phyloP scores from a whole-genome alignment of 2,113 vertebrate species.

The Aepyceros melampus region DNA sequence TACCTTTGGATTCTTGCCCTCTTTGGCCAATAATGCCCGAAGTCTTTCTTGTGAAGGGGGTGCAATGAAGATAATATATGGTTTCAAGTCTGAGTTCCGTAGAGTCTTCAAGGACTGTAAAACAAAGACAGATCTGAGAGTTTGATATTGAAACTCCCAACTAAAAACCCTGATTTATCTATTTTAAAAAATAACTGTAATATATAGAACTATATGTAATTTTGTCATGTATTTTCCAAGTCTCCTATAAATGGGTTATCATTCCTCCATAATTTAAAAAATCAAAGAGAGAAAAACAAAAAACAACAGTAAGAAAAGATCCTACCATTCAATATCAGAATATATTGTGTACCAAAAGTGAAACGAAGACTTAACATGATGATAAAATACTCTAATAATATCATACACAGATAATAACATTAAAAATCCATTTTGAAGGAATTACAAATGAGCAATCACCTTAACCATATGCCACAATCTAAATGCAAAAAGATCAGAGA shows the following conservation, averaged over 20 bases:
- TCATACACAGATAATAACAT: neutral
- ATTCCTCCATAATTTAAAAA: neutral
- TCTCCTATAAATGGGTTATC: neutral
- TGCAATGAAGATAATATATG: conserved; percentile 96
- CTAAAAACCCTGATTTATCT: neutral
- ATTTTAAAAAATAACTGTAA: neutral
- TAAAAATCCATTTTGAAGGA: conserved; percentile 35
- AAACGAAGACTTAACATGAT: conserved; percentile 8
- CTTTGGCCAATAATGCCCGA: conserved; percentile 91
- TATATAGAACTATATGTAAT: neutral
- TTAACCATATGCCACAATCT: neutral
- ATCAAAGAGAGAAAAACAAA: neutral
- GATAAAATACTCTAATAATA: neutral
- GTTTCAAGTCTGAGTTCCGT: conserved; percentile 95
- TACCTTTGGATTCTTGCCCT: conserved; percentile 95
- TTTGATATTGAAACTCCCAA: neutral
- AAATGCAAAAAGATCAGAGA: neutral
- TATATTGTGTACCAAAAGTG: neutral
- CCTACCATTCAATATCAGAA: neutral
- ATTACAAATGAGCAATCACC: neutral
- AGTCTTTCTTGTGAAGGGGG: conserved; percentile 95
- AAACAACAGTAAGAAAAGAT: neutral
- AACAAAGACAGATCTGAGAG: conserved; percentile 13
- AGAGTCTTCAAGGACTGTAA: conserved; percentile 90
- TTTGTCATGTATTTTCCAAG: neutral